Base-by-base conservation (phyloP, 2,888 invertebrate species). In the Philhelius pedissequus region DNA sequence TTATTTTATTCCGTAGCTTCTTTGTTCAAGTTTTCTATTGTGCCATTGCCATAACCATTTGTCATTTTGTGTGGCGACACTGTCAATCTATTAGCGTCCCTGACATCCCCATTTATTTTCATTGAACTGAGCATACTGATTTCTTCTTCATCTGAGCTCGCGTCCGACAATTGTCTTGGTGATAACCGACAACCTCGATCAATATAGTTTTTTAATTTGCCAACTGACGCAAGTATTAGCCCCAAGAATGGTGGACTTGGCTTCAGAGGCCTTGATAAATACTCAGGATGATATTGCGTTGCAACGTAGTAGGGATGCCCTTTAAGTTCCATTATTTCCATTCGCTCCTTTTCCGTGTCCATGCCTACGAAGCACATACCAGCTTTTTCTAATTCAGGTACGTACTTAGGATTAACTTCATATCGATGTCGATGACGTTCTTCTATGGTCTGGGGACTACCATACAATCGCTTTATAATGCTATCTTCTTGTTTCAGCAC, bases 231-330 rank as follows among this genome's bases (percentile, higher is more conserved):
- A 84, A 99, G 93, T 87, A 99, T 95, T 3, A 99, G 93, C 86
- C 99, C 99, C 87, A 99, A 92, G 92, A 99, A 99, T 7, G 98
- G 98, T 3, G 99, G 97, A 22, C 98, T 98, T 0, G 99, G 98
- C 66, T 94, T 95, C 86, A 98, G 91, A 0, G 98, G 98, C 2
- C 98, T 93, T 0, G 98, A 97, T 81, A 98, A 93, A 91, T 99
- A 99, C 91, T 99, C 99, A 0, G 99, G 99, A 92, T 99, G 99
- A 92, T 96, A 99, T 92, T 99, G 99, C 1, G 98, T 98, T 0
- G 96, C 96, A 5, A 99, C 96, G 90, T 96, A 99, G 91, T 96
- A 99, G 0, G 96, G 96, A 92, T 99, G 99, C 66, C 93, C 94
- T 69, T 95, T 94, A 15, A 99, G 92, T 89, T 97, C 96, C 58